Base-by-base conservation (phyloP, 2,113 vertebrate species). In the Gasterosteus aculeatus region DNA sequence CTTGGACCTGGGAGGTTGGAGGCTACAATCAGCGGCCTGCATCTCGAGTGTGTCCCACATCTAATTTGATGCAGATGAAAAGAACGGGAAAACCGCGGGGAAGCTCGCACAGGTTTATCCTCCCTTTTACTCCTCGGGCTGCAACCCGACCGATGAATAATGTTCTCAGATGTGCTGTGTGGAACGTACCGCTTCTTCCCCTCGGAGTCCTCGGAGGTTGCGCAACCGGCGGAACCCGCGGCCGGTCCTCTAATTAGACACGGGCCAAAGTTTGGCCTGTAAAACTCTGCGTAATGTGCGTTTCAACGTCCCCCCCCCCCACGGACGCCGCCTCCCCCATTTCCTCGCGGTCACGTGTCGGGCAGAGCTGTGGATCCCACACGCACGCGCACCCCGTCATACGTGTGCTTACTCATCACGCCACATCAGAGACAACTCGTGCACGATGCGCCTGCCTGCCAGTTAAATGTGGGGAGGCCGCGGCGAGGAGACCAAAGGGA, bases 361-460 rank as follows among this genome's bases (percentile, higher is more conserved):
- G 72, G 84, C 83, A 88, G 86, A 78, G 83, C 72, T 81, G 46
- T 83, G 85, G 75, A 79, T 85, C 81, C 85, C 86, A 91, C 87
- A 87, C 85, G 82, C 81, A 56, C 39, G 79, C 82, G 57, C 78
- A 72, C 78, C 67, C 77, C 74, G 80, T 86, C 86, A 88, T 78
- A 69, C 80, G 82, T 81, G 71, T 79, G 87, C 90, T 91, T 86
- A 91, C 84, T 91, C 89, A 90, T 89, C 88, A 78, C 75, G 3
- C 90, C 91, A 92, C 92, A 93, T 92, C 89, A 92, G 58, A 93
- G 83, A 65, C 56, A 69, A 72, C 72, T 60, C 67, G 7, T 53
- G 87, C 82, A 86, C 91, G 87, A 88, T 82, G 39, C 85, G 84
- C 80, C 87, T 85, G 86, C 85, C 84, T 91, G 88, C 68, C 64